These are phyloP conservation scores for Monochamus saltuarius DNA, from an alignment of 1,140 invertebrate species.

Conservation along the genomic window DNA sequence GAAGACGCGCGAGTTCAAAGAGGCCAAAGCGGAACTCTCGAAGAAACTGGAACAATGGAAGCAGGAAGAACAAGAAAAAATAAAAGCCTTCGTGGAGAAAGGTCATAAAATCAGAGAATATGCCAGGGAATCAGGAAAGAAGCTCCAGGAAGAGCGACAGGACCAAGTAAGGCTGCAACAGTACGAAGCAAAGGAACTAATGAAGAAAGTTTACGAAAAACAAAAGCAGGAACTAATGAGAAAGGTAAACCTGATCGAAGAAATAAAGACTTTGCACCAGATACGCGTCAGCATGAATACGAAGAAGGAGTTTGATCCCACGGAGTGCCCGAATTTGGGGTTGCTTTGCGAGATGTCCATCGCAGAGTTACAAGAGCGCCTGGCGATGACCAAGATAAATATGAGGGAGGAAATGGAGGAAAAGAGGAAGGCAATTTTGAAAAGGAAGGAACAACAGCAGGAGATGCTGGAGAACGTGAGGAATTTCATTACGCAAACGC, in stretches of 20 bases:
- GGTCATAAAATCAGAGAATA: conserved; percentile 52
- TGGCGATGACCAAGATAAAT: conserved; percentile 53
- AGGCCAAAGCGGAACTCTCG: conserved; percentile 53
- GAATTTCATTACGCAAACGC: conserved; percentile 36
- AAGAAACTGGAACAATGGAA: conserved; percentile 56
- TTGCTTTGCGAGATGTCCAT: conserved; percentile 63
- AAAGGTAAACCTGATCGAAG: conserved; percentile 56
- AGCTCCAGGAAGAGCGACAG: conserved; percentile 51
- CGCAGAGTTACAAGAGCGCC: conserved; percentile 57
- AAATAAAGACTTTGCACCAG: conserved; percentile 52
- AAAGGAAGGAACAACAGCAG: conserved; percentile 39
- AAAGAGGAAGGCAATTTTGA: conserved; percentile 44
- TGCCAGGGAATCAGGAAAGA: conserved; percentile 53
- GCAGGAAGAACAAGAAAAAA: conserved; percentile 52
- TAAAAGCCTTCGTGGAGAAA: conserved; percentile 51
- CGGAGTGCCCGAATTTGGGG: conserved; percentile 56
- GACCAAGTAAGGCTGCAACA: conserved; percentile 51
- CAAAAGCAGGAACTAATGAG: conserved; percentile 55
- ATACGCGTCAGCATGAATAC: not conserved
- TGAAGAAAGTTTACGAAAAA: conserved; percentile 49
- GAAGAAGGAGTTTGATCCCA: conserved; percentile 55
- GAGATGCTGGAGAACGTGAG: conserved; percentile 43
- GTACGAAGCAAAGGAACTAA: conserved; percentile 52
- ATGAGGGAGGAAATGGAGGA: conserved; percentile 55
- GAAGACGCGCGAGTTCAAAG: conserved; percentile 54